phyloP scores from a whole-genome alignment of 2,888 invertebrate species.

The Leptura quadrifasciata region DNA sequence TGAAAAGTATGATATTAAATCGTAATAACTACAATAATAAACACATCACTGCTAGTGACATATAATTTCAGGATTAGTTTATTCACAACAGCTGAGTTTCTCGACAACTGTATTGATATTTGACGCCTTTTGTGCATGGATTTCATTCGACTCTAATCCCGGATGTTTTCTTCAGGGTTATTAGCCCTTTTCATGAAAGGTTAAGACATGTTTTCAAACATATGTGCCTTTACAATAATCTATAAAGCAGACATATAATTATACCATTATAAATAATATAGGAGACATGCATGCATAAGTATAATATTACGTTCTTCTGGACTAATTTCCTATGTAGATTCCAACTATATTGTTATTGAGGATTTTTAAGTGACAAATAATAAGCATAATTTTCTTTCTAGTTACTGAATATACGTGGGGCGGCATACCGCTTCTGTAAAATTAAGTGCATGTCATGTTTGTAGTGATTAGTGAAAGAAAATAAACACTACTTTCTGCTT shows the following conservation, averaged over 20 bases:
- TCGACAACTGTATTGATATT: constrained; percentile 51
- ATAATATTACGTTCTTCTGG: constrained; percentile 3
- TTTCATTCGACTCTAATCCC: constrained; percentile 63
- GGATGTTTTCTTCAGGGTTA: constrained; percentile 63
- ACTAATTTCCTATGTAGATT: constrained; percentile 10
- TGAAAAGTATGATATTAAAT: background rate
- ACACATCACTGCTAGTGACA: constrained; percentile 22
- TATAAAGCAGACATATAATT: constrained; percentile 12
- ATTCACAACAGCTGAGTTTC: constrained; percentile 20
- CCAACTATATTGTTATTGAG: background rate
- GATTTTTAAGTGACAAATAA: constrained; percentile 16
- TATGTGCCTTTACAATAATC: constrained; percentile 47
- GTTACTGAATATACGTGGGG: background rate
- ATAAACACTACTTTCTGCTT: too few relatives aligned
- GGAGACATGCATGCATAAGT: constrained; percentile 4
- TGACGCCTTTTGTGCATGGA: constrained; percentile 61
- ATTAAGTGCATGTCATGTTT: background rate
- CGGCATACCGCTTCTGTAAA: background rate
- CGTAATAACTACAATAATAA: constrained; percentile 5
- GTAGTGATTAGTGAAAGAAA: background rate
- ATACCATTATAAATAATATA: constrained; percentile 22
- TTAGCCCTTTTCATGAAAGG: constrained; percentile 60
- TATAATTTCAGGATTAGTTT: constrained; percentile 40
- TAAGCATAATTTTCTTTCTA: constrained; percentile 13
- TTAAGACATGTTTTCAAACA: constrained; percentile 64